Evolutionary conservation across 1,140 invertebrate species (phyloP), one percentile per base, ranked within the genome.

Genomic region (Penaeus vannamei): DNA sequence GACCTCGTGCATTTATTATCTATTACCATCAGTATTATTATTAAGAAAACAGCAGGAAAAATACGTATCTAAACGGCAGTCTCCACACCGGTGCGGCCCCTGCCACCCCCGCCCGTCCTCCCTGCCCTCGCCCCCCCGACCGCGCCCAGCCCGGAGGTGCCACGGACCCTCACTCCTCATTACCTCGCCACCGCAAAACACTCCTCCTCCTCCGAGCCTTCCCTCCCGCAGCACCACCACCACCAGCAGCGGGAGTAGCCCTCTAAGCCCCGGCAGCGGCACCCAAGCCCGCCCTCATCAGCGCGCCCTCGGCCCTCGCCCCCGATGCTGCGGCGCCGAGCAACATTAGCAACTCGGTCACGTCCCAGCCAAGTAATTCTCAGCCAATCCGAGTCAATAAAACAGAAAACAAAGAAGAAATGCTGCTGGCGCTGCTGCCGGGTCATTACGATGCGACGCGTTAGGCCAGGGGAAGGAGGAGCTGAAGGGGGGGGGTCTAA

Each of bases 351-450:
- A 69, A 53, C 61, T 20, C n/a, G 23, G 72, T 82, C 86, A 87
- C 86, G 86, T 87, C 53, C 79, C 29, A 46, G 26, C n/a, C 60
- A 66, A 69, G 79, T 87, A 87, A 87, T 87, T 87, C 80, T 82
- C 86, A 87, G 77, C 80, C 86, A 87, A 87, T 87, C 86, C 77
- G 42, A 81, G 77, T 80, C 86, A 82, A 87, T 87, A 87, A 87
- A 87, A 87, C 29, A 66, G 86, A 81, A 82, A 87, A 81, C 72
- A 76, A 59, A 82, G 62, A 87, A 66, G 36, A 29, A 59, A 53
- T 26, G 66, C 29, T 42, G 59, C 29, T 17, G 32, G 76, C 26
- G 36, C 22, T 81, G 86, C 22, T 53, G 32, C 62, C 69, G 36
- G 61, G 19, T n/a, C 53, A 66, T 66, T 29, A 26, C 53, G 61